Evolutionary conservation across 2,113 vertebrate genomes (phyloP).

Genomic region (Cacatua alba): DNA sequence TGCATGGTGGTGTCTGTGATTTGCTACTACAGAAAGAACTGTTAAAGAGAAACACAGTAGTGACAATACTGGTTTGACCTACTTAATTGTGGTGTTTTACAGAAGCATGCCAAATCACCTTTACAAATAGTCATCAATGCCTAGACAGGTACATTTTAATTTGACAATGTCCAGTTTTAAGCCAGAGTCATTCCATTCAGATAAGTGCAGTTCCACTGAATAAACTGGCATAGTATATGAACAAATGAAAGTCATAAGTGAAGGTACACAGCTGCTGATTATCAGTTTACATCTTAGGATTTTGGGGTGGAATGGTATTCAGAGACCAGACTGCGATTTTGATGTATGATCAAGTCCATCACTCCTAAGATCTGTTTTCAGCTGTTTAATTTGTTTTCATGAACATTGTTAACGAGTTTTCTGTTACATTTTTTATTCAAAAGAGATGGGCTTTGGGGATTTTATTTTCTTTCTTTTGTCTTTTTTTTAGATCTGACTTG

Average conservation of each 20-base stretch:
- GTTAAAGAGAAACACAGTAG: background rate
- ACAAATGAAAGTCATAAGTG: background rate
- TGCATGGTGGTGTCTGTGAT: background rate
- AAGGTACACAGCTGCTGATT: background rate
- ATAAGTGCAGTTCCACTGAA: background rate
- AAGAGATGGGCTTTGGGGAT: background rate
- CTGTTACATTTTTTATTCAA: background rate
- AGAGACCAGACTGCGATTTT: background rate
- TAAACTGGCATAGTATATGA: rapidly evolving
- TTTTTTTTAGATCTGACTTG: background rate
- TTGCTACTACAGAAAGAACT: background rate
- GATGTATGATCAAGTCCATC: background rate
- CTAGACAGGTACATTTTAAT: background rate
- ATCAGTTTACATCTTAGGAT: background rate
- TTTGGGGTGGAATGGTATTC: background rate
- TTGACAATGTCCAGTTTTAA: background rate
- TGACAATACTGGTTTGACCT: background rate
- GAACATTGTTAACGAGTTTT: background rate
- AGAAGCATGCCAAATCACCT: background rate
- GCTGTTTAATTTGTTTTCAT: background rate
- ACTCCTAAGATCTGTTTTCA: background rate
- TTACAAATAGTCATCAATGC: background rate
- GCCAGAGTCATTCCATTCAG: background rate
- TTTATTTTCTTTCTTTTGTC: background rate
- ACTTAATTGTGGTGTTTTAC: background rate